phyloP scores from a whole-genome alignment of 2,113 vertebrate genomes.

The Pica pica region DNA sequence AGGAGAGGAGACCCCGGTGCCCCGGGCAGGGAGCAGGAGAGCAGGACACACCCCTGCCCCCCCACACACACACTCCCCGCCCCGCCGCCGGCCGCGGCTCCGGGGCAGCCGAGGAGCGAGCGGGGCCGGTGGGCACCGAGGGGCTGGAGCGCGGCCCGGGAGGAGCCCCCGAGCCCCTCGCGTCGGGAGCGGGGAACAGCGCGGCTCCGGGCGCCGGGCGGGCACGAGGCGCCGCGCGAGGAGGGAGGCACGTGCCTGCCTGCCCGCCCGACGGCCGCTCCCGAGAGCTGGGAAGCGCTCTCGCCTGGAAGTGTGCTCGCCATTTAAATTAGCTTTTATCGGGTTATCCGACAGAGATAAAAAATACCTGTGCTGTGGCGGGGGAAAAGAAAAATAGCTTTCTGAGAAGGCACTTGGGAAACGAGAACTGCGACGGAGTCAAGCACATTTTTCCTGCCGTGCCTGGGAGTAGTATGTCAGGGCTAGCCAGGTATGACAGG shows the following conservation, averaged over 20 bases:
- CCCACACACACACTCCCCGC: neutral
- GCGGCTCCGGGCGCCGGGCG: neutral
- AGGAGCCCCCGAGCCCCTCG: neutral
- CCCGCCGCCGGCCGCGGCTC: neutral
- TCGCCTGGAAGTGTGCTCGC: neutral
- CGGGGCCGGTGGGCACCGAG: neutral
- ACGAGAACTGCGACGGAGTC: neutral
- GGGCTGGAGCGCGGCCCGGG: no score
- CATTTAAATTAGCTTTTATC: neutral
- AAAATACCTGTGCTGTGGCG: neutral
- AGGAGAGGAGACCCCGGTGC: neutral
- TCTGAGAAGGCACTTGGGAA: neutral
- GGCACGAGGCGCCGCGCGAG: neutral
- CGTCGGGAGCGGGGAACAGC: neutral
- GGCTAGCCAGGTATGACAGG: accelerated
- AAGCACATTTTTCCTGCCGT: neutral
- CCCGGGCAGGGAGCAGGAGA: neutral
- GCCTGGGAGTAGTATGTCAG: neutral
- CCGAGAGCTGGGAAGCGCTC: neutral
- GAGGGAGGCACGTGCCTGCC: neutral
- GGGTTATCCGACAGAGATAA: neutral
- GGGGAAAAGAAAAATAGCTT: neutral
- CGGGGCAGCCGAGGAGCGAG: neutral
- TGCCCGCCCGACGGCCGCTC: neutral
- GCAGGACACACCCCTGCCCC: constrained; percentile 15